These are phyloP conservation scores for Xylocampa areola DNA, from an alignment of 2,888 invertebrate genomes.

Conservation along the genomic window DNA sequence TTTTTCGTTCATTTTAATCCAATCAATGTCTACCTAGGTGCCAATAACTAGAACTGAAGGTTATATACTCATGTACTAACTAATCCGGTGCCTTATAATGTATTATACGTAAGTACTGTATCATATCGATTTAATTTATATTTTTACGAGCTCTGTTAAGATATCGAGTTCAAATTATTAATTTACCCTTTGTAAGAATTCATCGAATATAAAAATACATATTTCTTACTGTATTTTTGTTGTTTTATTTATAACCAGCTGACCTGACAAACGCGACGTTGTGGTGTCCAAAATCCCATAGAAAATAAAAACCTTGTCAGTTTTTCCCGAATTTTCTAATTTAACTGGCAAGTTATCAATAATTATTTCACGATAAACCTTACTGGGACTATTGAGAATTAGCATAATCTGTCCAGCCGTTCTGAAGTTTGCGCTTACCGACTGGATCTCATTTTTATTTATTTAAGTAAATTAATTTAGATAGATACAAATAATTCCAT, in stretches of 20 bases:
- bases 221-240: slow-evolving; percentile 56
- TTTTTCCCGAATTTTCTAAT: too few relatives aligned
- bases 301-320: too few relatives aligned
- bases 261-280: too few relatives aligned
- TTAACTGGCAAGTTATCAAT: too few relatives aligned
- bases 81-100: slow-evolving; percentile 83
- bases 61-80: slow-evolving; percentile 75
- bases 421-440: too few relatives aligned
- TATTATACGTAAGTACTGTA: slow-evolving; percentile 75
- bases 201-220: slow-evolving; percentile 75
- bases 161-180: slow-evolving; percentile 76
- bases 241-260: slow-evolving; percentile 56
- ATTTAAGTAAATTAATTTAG: too few relatives aligned
- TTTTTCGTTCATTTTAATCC: slow-evolving; percentile 18
- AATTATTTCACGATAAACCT: too few relatives aligned
- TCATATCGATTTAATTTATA: slow-evolving; percentile 84
- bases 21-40: slow-evolving; percentile 50
- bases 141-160: slow-evolving; percentile 69
- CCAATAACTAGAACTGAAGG: slow-evolving; percentile 67
- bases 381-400: too few relatives aligned
- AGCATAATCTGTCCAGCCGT: too few relatives aligned
- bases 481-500: too few relatives aligned
- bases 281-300: too few relatives aligned
- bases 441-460: too few relatives aligned
- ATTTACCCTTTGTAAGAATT: slow-evolving; percentile 73